Base-by-base conservation (phyloP, 2,797 vertebrate genomes). In the Hapalemur alaotrensis region DNA sequence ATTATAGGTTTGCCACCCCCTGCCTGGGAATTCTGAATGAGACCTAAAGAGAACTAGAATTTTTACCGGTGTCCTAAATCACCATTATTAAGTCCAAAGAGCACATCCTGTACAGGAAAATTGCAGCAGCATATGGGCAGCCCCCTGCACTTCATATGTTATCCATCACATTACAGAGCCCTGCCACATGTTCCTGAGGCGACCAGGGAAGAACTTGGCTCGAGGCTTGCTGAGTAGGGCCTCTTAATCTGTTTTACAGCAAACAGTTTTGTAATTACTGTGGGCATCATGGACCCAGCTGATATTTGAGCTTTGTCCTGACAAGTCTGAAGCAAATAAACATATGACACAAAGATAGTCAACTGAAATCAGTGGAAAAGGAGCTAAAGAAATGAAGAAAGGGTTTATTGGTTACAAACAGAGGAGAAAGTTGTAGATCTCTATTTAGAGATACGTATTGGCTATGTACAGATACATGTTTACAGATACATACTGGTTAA, bases 101-200 rank as follows among this genome's bases (percentile, higher is more conserved):
- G 95, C 95, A 89, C 78, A 48, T 94, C 97, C 97, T 97, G 93
- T 97, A 96, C 95, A 52, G 93, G 98, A 97, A 98, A 98, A 98
- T 98, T 97, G 67, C 97, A 96, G 95, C 81, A 98, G 96, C 98
- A 98, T 98, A 98, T 98, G 98, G 98, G 94, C 92, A 89, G 82
- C 96, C 41, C 97, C 97, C 96, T 96, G 96, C 91, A 97, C 78
- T 98, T 98, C 97, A 65, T 98, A 98, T 98, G 98, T 95, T 98
- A 98, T 98, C 98, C 97, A 98, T 98, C 98, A 98, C 96, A 97
- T 98, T 98, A 98, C 96, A 84, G 97, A 98, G 95, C 82, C 96
- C 89, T 73, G 96, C 97, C 97, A 98, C 98, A 97, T 98, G 98
- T 97, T 97, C 86, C 93, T 97, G 78, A 97, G 93, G 96, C 93